These are phyloP conservation scores for Nemotelus pantherinus DNA, from an alignment of 2,888 invertebrate genomes.

Conservation along the genomic window DNA sequence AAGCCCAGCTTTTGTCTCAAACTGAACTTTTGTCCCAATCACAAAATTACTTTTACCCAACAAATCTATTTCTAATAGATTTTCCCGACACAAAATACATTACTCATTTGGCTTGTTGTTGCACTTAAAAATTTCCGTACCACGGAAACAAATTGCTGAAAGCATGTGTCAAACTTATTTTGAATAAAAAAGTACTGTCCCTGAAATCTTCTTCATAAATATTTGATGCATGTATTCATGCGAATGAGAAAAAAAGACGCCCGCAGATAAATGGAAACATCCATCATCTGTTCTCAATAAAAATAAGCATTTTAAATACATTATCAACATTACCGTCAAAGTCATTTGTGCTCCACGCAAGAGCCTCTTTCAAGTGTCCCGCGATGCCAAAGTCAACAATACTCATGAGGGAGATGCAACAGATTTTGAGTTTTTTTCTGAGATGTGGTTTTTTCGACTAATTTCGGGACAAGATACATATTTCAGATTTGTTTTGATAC, in stretches of 20 bases:
- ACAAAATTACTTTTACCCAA: not conserved
- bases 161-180: constrained; percentile 36
- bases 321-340: not conserved
- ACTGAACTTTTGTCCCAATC: no score
- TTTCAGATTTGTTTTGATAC: no score
- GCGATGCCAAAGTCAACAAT: constrained; percentile 24
- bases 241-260: not conserved
- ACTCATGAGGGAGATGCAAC: not conserved
- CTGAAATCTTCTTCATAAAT: not conserved
- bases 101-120: not conserved
- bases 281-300: constrained; percentile 37
- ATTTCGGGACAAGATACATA: no score
- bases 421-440: no score
- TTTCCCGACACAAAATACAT: not conserved
- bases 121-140: constrained; percentile 27
- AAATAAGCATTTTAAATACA: constrained; percentile 36
- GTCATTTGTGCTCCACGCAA: constrained; percentile 11
- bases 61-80: constrained; percentile 19
- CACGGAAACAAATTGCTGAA: constrained; percentile 35
- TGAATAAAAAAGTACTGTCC: constrained; percentile 31
- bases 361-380: constrained; percentile 20
- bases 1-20: no score
- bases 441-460: no score
- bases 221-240: not conserved
- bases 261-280: constrained; percentile 40